Conservation (phyloP, 2,113 vertebrate species). For the Motacilla tschutschensis region DNA sequence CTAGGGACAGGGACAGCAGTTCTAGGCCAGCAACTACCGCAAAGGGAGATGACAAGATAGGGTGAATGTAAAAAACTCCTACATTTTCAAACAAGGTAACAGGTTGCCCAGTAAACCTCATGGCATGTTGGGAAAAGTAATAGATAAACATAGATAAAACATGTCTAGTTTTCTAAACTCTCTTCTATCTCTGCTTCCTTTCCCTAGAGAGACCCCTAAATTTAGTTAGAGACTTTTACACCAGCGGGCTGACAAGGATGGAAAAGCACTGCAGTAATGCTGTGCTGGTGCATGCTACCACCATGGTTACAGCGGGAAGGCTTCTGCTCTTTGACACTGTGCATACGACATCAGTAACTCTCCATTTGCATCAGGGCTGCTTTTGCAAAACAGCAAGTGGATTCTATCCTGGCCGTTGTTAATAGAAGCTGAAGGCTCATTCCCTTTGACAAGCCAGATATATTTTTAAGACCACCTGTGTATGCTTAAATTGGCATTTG, state of each 20-base stretch:
- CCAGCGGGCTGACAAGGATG: not conserved
- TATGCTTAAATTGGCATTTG: not conserved
- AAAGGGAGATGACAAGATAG: not conserved
- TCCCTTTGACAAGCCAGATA: not conserved
- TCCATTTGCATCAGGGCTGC: not conserved
- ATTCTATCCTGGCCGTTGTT: not conserved
- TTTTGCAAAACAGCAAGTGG: not conserved
- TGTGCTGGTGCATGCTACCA: not conserved
- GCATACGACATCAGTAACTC: not conserved
- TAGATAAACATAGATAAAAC: not conserved
- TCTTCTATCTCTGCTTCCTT: not conserved
- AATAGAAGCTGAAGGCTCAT: not conserved
- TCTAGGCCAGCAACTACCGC: rapidly evolving
- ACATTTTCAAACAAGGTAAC: not conserved
- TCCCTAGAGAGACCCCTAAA: not conserved
- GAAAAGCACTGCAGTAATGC: not conserved
- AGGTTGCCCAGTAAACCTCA: not conserved
- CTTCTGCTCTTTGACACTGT: not conserved
- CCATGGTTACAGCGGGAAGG: not conserved
- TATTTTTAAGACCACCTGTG: not conserved
- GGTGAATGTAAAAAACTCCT: not conserved
- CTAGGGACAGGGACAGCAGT: not conserved
- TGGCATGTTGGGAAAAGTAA: not conserved
- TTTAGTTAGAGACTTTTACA: not conserved
- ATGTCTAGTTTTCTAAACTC: not conserved